A percentile compares a stretch with the other conserved stretches of the same genome.
Evolutionary conservation across 2,797 vertebrate genomes (phyloP).

Genomic region (Chelmon rostratus): DNA sequence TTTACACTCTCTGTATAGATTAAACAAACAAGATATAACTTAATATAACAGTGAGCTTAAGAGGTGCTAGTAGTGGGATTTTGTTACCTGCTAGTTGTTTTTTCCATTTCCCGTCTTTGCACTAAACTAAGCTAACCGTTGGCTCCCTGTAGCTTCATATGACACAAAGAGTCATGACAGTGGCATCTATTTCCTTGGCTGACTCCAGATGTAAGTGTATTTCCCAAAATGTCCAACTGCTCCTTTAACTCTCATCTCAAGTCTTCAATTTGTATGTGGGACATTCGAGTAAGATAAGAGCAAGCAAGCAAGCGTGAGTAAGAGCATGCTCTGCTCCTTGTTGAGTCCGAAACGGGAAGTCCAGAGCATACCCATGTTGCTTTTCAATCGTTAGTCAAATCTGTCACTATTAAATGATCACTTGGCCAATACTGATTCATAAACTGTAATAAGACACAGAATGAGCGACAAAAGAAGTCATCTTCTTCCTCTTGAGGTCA

Average conservation of each 20-base stretch:
- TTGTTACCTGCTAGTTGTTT: not conserved
- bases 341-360: constrained; percentile 42
- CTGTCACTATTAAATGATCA: constrained; percentile 6
- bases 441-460: constrained; percentile 7
- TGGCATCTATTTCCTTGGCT: not conserved
- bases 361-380: constrained; percentile 36
- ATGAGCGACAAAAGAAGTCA: constrained; percentile 9
- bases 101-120: not conserved
- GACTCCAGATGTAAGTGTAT: constrained; percentile 3
- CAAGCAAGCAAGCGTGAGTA: too few relatives aligned
- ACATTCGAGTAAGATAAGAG: too few relatives aligned
- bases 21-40: not conserved
- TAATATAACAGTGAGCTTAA: not conserved
- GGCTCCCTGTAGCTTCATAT: not conserved
- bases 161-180: not conserved
- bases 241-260: not conserved
- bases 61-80: not conserved
- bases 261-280: not conserved
- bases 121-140: not conserved
- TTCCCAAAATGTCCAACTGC: not conserved
- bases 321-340: constrained; percentile 44
- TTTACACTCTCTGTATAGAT: not conserved
- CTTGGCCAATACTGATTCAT: constrained; percentile 8
- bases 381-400: constrained; percentile 1
- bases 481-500: constrained; percentile 10